Evolutionary conservation across 2,888 invertebrate species (phyloP).

Genomic region (Tryphoninae sp.): DNA sequence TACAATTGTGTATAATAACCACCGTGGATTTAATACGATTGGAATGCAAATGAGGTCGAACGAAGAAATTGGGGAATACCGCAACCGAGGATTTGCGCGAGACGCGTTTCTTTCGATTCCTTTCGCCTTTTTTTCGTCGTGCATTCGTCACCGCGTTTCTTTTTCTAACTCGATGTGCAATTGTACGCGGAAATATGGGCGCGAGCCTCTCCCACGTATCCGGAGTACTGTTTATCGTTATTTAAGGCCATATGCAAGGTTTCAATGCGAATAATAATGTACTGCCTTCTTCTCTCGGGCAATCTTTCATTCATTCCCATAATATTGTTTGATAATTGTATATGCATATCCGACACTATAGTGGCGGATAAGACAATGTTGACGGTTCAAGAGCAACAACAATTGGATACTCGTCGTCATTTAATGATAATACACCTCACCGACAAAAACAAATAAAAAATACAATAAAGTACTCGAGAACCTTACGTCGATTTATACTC

Average conservation of each 20-base stretch:
- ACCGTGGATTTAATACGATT: slow-evolving; percentile 58
- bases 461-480: neutral
- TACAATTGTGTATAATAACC: too few relatives aligned
- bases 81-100: slow-evolving; percentile 74
- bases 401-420: slow-evolving; percentile 38
- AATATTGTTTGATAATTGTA: slow-evolving; percentile 72
- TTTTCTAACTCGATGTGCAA: slow-evolving; percentile 29
- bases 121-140: slow-evolving; percentile 67
- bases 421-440: neutral
- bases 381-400: slow-evolving; percentile 75
- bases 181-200: neutral
- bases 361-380: slow-evolving; percentile 78
- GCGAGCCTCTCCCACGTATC: neutral
- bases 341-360: slow-evolving; percentile 66
- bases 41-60: slow-evolving; percentile 67
- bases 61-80: slow-evolving; percentile 66
- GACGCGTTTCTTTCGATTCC: slow-evolving; percentile 68
- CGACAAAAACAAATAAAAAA: neutral
- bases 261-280: slow-evolving; percentile 67
- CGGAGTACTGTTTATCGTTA: slow-evolving; percentile 53
- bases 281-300: slow-evolving; percentile 66
- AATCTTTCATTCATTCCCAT: slow-evolving; percentile 73
- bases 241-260: slow-evolving; percentile 76
- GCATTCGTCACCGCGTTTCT: slow-evolving; percentile 64
- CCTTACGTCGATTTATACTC: slow-evolving; percentile 31